Percentiles rank a stretch among this genome's conserved stretches.
Conservation (phyloP, 2,888 invertebrate genomes). For the Mechanitis messenoides region DNA sequence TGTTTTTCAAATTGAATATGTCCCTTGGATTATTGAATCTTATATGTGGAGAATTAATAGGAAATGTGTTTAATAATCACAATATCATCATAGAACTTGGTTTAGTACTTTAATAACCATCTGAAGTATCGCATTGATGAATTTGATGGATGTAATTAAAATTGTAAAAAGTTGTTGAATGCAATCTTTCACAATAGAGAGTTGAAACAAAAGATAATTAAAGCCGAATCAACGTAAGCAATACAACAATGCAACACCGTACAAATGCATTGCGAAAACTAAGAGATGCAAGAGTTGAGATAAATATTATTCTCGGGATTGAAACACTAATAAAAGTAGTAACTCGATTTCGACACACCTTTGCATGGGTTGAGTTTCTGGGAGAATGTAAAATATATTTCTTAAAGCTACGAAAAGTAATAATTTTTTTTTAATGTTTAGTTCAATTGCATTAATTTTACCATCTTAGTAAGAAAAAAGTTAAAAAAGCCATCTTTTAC, state of each 20-base stretch:
- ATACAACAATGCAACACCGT: constrained; percentile 19
- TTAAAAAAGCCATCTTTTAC: too few relatives aligned
- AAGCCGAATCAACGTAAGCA: constrained; percentile 36
- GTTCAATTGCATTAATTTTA: not conserved
- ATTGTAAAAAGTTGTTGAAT: constrained; percentile 56
- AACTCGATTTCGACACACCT: not conserved
- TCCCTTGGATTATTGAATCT: too few relatives aligned
- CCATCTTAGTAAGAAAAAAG: too few relatives aligned
- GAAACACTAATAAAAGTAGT: not conserved
- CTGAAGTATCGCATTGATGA: constrained; percentile 21
- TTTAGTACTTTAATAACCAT: not conserved
- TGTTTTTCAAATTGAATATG: constrained; percentile 14
- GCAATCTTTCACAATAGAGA: constrained; percentile 54
- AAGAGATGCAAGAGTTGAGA: constrained; percentile 12
- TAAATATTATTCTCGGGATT: constrained; percentile 8
- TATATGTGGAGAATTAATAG: too few relatives aligned
- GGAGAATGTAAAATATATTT: not conserved
- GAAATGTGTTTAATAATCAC: too few relatives aligned
- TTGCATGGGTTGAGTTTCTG: not conserved
- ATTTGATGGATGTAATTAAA: constrained; percentile 31
- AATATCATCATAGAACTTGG: too few relatives aligned
- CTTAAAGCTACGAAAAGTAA: not conserved
- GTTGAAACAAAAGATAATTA: constrained; percentile 58
- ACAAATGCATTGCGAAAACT: constrained; percentile 34
- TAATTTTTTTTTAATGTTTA: not conserved